These are phyloP conservation scores for Coranthus polyacanthus DNA, from an alignment of 2,797 vertebrate genomes.

Conservation along the genomic window DNA sequence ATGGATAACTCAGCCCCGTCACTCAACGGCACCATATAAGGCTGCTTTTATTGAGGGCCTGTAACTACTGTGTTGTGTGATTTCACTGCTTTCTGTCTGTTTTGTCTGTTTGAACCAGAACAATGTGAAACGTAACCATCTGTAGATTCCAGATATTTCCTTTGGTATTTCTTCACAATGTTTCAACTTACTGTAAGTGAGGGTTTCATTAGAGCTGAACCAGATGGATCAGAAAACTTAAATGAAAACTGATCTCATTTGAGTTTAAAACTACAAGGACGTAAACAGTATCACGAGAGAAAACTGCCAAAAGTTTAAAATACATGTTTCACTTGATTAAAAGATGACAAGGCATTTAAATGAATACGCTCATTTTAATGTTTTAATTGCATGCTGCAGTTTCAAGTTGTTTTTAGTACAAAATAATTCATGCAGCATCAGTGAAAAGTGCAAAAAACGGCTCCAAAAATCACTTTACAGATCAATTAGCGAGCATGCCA, in stretches of 20 bases:
- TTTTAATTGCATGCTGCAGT: slow-evolving; percentile 80
- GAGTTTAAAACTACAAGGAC: too few relatives aligned
- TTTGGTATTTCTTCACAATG: too few relatives aligned
- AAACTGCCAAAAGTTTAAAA: neutral
- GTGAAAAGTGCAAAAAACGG: slow-evolving; percentile 84
- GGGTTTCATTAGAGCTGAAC: slow-evolving; percentile 9
- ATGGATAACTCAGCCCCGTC: slow-evolving; percentile 24
- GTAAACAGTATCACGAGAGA: neutral
- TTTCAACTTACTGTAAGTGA: slow-evolving; percentile 14
- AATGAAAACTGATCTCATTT: slow-evolving; percentile 4
- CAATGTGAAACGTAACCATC: too few relatives aligned
- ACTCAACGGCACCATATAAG: slow-evolving; percentile 24
- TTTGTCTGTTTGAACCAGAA: too few relatives aligned
- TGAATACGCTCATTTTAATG: slow-evolving; percentile 52
- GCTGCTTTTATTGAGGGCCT: slow-evolving; percentile 4
- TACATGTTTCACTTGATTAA: slow-evolving; percentile 21
- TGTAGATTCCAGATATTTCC: too few relatives aligned
- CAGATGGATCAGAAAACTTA: slow-evolving; percentile 5
- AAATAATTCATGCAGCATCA: slow-evolving; percentile 85
- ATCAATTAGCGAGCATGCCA: slow-evolving; percentile 80
- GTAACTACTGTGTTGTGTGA: neutral
- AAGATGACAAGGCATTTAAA: slow-evolving; percentile 44
- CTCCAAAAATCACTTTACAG: slow-evolving; percentile 74
- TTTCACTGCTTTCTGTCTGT: neutral
- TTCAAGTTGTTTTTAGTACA: slow-evolving; percentile 79